Percentiles rank a stretch among this genome's conserved stretches.
These are phyloP conservation scores for Cryptosula pallasiana DNA, from an alignment of 2,888 invertebrate species.

Conservation along the genomic window DNA sequence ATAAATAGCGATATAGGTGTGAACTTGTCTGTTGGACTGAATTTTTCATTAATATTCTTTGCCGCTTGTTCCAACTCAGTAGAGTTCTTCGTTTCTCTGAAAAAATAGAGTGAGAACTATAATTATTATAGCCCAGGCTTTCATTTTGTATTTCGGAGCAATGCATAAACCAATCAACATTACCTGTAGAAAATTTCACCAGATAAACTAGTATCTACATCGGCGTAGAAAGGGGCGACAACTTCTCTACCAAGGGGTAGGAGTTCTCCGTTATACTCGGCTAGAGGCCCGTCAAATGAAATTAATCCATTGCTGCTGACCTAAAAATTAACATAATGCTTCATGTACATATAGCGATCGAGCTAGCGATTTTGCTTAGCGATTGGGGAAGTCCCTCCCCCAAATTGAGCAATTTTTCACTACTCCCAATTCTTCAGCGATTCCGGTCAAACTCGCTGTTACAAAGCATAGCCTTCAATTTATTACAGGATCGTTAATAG, in stretches of 20 bases:
- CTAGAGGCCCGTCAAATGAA: slow-evolving; percentile 29
- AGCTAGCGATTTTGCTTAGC: too few relatives aligned
- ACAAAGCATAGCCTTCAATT: too few relatives aligned
- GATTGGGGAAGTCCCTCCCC: too few relatives aligned
- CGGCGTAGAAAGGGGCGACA: slow-evolving; percentile 84
- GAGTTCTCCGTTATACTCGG: slow-evolving; percentile 26
- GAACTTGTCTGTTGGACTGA: slow-evolving; percentile 56
- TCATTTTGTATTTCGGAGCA: background rate
- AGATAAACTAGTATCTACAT: slow-evolving; percentile 72
- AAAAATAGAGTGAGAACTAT: background rate
- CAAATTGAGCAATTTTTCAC: too few relatives aligned
- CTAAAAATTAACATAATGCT: slow-evolving; percentile 23
- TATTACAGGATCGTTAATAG: too few relatives aligned
- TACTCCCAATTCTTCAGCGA: too few relatives aligned
- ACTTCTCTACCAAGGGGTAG: slow-evolving; percentile 63
- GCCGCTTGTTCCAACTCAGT: background rate
- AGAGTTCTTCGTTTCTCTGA: background rate
- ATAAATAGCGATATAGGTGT: slow-evolving; percentile 73
- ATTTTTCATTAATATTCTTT: background rate
- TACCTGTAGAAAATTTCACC: slow-evolving; percentile 70
- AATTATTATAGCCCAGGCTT: background rate
- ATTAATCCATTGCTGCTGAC: slow-evolving; percentile 30
- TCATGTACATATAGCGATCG: background rate
- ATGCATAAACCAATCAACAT: slow-evolving; percentile 21
- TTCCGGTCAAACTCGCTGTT: too few relatives aligned